Evolutionary conservation across 2,113 vertebrate species (phyloP), one percentile per base, ranked within the genome.

Genomic region (Poicephalus meyeri): DNA sequence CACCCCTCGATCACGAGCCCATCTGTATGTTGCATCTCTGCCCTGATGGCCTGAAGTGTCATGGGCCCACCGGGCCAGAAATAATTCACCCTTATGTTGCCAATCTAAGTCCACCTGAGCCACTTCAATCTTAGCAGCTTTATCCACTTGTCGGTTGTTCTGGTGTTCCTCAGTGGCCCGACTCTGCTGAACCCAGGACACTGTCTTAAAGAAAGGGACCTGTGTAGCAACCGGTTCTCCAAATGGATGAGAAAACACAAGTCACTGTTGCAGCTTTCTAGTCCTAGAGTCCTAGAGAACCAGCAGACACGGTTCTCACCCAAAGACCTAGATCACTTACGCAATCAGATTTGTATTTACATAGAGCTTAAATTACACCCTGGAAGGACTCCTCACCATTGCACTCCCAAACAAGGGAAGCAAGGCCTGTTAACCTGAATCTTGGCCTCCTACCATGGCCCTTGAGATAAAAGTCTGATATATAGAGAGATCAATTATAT

Each of bases 241-340:
- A 78, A 21, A 10, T 4, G 5, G 6, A 33, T 35, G 16, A 3
- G 15, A 86, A 71, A 58, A 17, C 1, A 1, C 3, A 12, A 16
- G 23, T 64, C 6, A 41, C 37, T 53, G 7, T 33, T 8, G 17
- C 15, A 80, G 7, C 17, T 61, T 69, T 64, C 44, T 33, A 42
- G 21, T 12, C 25, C 25, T 47, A 21, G 6, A 80, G 25, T 12
- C 25, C 25, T 47, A 21, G 6, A 80, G 25, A 80, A 18, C 7
- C 3, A 42, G n/a, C 5, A 76, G 20, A 25, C 6, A 16, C 2
- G 2, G 7, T 52, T 74, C 29, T 65, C 26, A 72, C 9, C 4
- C 28, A 64, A 74, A 92, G 16, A 10, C 3, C 20, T 68, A n/a
- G 19, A 72, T 50, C 19, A 18, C 11, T 42, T 35, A 10, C 7